Evolutionary conservation across 2,797 vertebrate genomes (phyloP), one percentile per base, ranked within the genome.

Genomic region (Sorex maritimensis): DNA sequence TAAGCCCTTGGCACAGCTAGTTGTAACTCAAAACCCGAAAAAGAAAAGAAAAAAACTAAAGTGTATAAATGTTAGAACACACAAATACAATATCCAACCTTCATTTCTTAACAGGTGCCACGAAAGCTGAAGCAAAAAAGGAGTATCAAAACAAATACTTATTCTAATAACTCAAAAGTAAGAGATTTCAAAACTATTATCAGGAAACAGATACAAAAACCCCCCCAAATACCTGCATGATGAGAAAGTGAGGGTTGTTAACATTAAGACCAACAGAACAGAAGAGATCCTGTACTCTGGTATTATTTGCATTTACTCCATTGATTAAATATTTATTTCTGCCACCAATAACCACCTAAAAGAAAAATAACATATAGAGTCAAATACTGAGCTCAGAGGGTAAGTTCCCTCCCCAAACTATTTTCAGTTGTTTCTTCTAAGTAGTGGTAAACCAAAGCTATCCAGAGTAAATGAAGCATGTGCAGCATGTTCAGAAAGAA

Each of bases 161-260:
- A 21, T 4, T 41, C 0, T 1, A 94, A 0, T 77, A 74, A 93
- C 41, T 91, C 68, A 83, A 75, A 93, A 82, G 4, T 9, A 67
- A 28, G 23, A 67, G 65, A 26, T 67, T 2, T 67, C 21, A 67
- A 67, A 67, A 91, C 28, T 44, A 85, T 63, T 75, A 34, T 34
- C 34, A 80, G 0, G 2, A 95, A 95, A 78, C 28, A 24, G 81
- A 77, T 63, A 83, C 88, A 52, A 81, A 96, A 61, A 21, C 2
- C 21, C 55, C 41, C 92, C 38, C 44, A 14, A 71, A 94, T 97
- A 99, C 99, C 99, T 99, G 99, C 99, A 99, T 99, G 94, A 99
- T 99, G 65, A 99, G 99, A 96, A 99, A 99, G 95, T 99, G 99
- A 75, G 99, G 99, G 94, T 99, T 99, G 98, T 99, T 99, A 95